phyloP scores from a whole-genome alignment of 1,140 invertebrate genomes.

The Matsumurasca onukii region DNA sequence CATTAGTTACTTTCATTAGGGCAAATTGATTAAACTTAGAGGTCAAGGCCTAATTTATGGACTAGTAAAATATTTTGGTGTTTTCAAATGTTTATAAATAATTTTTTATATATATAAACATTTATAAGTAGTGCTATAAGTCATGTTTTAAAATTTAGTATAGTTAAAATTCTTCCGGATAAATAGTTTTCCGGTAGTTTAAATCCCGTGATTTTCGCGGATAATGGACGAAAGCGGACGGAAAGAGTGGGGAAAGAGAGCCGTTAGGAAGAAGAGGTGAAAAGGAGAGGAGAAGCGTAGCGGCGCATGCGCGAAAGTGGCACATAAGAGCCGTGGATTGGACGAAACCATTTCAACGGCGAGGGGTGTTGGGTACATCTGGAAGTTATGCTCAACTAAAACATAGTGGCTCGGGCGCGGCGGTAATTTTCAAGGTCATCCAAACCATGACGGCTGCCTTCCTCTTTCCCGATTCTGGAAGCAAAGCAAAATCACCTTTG shows the following conservation, averaged over 20 bases:
- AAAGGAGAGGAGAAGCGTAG: conserved; percentile 27
- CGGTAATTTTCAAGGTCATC: conserved; percentile 23
- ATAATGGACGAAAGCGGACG: conserved; percentile 10
- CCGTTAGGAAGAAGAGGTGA: conserved; percentile 26
- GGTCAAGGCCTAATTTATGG: no score
- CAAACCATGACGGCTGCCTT: no score
- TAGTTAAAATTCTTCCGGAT: no score
- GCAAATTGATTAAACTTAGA: no score
- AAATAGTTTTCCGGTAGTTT: background rate
- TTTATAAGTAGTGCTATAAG: no score
- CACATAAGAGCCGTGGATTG: conserved; percentile 35
- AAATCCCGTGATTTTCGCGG: conserved; percentile 30
- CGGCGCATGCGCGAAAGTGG: conserved; percentile 28
- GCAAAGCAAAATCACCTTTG: no score
- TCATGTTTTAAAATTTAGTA: no score
- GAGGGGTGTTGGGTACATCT: conserved; percentile 34
- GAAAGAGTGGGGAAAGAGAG: conserved; percentile 26
- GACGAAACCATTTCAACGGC: conserved; percentile 36
- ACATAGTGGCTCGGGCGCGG: conserved; percentile 27
- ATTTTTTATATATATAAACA: no score
- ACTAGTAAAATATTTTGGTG: no score
- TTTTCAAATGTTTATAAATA: no score
- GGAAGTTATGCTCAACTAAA: conserved; percentile 26
- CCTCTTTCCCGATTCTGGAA: no score
- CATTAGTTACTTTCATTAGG: no score